These are phyloP conservation scores for Labia minor DNA, from an alignment of 2,888 invertebrate species.

Conservation along the genomic window DNA sequence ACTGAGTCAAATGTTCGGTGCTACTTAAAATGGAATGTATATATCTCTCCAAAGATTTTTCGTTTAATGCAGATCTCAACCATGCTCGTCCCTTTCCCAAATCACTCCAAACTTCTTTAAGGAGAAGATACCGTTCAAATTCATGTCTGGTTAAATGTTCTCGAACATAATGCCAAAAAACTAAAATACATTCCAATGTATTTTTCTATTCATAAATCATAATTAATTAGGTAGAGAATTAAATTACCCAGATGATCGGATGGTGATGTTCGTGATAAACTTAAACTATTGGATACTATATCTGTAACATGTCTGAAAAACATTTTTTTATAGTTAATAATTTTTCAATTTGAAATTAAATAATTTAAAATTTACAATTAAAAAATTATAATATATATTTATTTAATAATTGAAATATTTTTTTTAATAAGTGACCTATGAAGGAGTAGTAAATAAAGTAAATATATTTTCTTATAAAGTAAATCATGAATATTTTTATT, in stretches of 20 bases:
- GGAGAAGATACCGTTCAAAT: constrained; percentile 66
- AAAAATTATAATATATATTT: too few relatives aligned
- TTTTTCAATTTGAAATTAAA: constrained; percentile 19
- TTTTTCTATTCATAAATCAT: constrained; percentile 20
- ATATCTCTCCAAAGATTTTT: constrained; percentile 75
- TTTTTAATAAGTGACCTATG: too few relatives aligned
- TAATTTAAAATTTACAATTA: too few relatives aligned
- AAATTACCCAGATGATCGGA: not conserved
- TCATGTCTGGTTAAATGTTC: constrained; percentile 78
- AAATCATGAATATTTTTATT: too few relatives aligned
- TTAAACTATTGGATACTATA: constrained; percentile 47
- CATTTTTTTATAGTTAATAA: constrained; percentile 15
- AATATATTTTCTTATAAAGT: too few relatives aligned
- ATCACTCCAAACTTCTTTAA: constrained; percentile 58
- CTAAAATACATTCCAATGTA: constrained; percentile 39
- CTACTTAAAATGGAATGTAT: constrained; percentile 63
- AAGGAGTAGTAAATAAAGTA: too few relatives aligned
- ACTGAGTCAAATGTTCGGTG: constrained; percentile 45
- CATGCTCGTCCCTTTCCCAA: constrained; percentile 78
- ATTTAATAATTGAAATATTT: too few relatives aligned
- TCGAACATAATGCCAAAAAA: constrained; percentile 69
- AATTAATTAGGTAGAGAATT: not conserved
- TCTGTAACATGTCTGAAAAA: constrained; percentile 58
- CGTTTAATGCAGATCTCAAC: constrained; percentile 81
- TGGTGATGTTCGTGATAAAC: not conserved